Evolutionary conservation across 2,797 vertebrate species (phyloP), one percentile per base, ranked within the genome.

Genomic region (Propithecus deckenii): DNA sequence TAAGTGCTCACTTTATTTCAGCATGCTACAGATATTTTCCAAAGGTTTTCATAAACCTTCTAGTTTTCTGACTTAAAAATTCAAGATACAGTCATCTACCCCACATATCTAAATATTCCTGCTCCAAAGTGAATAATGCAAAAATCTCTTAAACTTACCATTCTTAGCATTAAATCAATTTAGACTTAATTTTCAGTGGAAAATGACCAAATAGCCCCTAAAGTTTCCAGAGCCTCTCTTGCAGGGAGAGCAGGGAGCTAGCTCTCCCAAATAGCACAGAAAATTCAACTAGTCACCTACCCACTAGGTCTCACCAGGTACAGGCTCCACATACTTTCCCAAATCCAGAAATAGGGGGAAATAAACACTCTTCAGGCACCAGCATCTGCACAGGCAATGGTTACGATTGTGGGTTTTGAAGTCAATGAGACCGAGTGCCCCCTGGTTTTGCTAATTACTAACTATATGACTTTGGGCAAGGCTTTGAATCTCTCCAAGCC

Each of bases 1-100:
- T 97, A 86, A 94, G 86, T 35, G 94, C 96, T 97, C 90, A 97
- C 95, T 97, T 97, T 87, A 97, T 96, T 97, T 94, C 89, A 95
- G 79, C 80, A 94, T 92, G 91, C 97, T 91, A 78, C 46, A 94
- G 95, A 96, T 95, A 96, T 97, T 98, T 97, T 97, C 93, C 96
- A 97, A 95, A 97, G 65, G 67, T 85, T 95, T 96, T 87, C 59
- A 86, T 75, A 98, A 95, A 85, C 28, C 15, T 65, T 67, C 55
- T 43, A 83, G 48, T 89, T 95, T 97, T 97, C 50, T 71, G 65
- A 81, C 55, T 91, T 96, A 91, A 95, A 97, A 97, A 75, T 92
- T 65, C n/a, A 89, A 97, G 96, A 84, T 89, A 87, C 1, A 87
- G 35, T 76, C 86, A 89, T 13, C 23, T 94, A 95, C 63, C 5